A percentile compares a stretch with the other conserved stretches of the same genome.
Evolutionary conservation across 2,888 invertebrate species (phyloP).

Genomic region (Taphrorychus bicolor): DNA sequence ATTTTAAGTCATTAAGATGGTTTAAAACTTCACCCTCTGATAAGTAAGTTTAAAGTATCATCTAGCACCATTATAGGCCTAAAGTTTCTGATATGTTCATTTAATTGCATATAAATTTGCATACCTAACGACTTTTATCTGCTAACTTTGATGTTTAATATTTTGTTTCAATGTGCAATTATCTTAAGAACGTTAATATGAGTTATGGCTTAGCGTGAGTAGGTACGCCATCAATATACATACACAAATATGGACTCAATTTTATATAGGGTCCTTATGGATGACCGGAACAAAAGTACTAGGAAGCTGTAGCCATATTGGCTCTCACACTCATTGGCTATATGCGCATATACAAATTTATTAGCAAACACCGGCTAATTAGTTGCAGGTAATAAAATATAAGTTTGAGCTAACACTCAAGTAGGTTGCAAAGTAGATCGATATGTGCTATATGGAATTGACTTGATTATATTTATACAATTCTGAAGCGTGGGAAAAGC

Average conservation of each 20-base stretch:
- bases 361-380: background rate
- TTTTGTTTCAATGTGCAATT: constrained; percentile 21
- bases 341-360: background rate
- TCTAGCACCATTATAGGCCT: constrained; percentile 27
- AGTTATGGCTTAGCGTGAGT: background rate
- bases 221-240: background rate
- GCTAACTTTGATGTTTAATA: constrained; percentile 30
- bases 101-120: constrained; percentile 34
- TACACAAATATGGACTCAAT: background rate
- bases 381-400: background rate
- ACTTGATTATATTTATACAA: background rate
- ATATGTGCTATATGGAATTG: background rate
- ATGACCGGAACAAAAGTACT: background rate
- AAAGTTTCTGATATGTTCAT: constrained; percentile 31
- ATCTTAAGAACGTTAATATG: background rate
- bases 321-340: background rate
- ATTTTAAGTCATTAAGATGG: too few species aligned
- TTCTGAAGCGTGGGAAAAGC: constrained; percentile 2
- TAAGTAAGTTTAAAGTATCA: constrained; percentile 34
- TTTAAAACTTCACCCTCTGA: constrained; percentile 14
- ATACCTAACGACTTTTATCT: constrained; percentile 27
- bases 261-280: background rate
- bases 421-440: background rate
- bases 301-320: too few species aligned
- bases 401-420: background rate